Percentiles rank a stretch among this genome's conserved stretches.
phyloP scores from a whole-genome alignment of 2,113 vertebrate genomes.

The Benitochromis conjunctus region DNA sequence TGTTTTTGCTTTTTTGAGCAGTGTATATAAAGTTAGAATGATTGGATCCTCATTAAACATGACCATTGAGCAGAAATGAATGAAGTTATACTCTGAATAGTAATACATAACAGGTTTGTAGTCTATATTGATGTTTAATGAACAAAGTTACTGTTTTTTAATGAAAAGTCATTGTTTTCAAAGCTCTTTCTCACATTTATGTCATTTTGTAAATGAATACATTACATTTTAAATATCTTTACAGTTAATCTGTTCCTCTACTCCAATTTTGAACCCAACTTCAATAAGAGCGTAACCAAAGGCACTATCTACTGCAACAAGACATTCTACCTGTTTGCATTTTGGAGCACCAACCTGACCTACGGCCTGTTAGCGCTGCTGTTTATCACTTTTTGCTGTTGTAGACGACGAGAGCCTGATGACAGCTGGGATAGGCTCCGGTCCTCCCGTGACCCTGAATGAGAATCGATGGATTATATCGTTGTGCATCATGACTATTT shows the following conservation, averaged over 20 bases:
- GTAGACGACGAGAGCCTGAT: neutral
- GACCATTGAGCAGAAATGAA: too few relatives aligned
- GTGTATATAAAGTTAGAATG: too few relatives aligned
- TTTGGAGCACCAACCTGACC: conserved; percentile 67
- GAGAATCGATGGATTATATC: too few relatives aligned
- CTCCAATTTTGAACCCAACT: conserved; percentile 67
- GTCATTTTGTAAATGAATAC: neutral
- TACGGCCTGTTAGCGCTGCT: conserved; percentile 46
- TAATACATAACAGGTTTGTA: too few relatives aligned
- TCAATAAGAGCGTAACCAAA: conserved; percentile 25
- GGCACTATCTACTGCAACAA: conserved; percentile 59
- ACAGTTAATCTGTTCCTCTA: conserved; percentile 76
- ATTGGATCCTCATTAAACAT: too few relatives aligned
- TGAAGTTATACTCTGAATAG: too few relatives aligned
- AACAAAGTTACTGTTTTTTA: too few relatives aligned
- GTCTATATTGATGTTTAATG: too few relatives aligned
- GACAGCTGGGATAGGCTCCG: neutral
- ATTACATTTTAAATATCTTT: neutral
- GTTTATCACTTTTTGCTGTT: conserved; percentile 11
- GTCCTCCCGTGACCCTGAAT: neutral
- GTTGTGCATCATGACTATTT: neutral
- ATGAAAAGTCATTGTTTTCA: neutral
- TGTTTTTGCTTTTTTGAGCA: too few relatives aligned
- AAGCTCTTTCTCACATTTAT: neutral
- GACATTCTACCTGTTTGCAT: conserved; percentile 71